Evolutionary conservation across 2,113 vertebrate species (phyloP).

Genomic region (Serilophus lunatus): DNA sequence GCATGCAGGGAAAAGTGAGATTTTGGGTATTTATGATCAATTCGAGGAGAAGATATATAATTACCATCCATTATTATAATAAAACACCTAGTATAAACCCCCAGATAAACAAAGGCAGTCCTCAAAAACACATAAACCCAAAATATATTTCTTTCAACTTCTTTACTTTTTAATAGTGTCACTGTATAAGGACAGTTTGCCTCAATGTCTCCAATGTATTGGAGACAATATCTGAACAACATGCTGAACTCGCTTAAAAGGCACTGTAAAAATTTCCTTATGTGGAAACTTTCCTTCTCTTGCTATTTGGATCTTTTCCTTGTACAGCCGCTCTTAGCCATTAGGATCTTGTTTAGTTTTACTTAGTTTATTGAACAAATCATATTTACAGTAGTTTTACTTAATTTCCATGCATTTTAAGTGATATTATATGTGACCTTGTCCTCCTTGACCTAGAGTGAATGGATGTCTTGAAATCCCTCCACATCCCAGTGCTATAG

Average conservation of each 20-base stretch:
- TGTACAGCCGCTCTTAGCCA: neutral
- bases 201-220: neutral
- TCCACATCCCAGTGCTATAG: neutral
- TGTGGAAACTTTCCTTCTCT: neutral
- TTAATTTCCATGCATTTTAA: neutral
- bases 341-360: neutral
- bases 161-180: neutral
- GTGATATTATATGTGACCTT: neutral
- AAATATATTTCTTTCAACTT: neutral
- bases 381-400: neutral
- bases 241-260: neutral
- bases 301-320: neutral
- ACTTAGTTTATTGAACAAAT: neutral
- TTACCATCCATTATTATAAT: neutral
- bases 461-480: neutral
- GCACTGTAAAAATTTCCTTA: neutral
- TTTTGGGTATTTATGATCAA: conserved; percentile 13
- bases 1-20: neutral
- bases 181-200: neutral
- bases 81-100: neutral
- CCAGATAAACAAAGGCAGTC: neutral
- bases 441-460: neutral
- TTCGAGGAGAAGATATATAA: conserved; percentile 10
- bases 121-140: neutral
- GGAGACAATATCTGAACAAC: neutral